Evolutionary conservation across 1,140 invertebrate species (phyloP), one percentile per base, ranked within the genome.

Genomic region (Halotydeus destructor): DNA sequence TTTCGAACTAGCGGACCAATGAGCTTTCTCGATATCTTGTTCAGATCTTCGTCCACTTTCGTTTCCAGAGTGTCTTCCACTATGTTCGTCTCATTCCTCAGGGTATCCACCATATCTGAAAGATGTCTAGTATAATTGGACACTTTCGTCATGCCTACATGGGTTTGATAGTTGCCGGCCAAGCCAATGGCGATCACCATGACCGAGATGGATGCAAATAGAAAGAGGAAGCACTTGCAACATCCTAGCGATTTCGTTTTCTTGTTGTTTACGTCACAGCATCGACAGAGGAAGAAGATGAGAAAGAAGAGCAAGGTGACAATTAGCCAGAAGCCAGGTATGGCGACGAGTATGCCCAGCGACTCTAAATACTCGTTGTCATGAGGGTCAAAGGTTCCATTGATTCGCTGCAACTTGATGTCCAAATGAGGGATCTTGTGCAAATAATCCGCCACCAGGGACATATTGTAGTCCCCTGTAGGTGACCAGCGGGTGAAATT

Each of bases 151-250:
- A 89, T 62, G 8, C 81, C 84, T 58, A 82, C 83, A 66, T 91
- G 83, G 24, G 85, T 70, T 57, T 86, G 80, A 57, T 89, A 81
- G 61, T 89, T 91, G 28, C 84, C 86, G 64, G 86, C 91, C 21
- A 91, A 70, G 36, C 84, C 82, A 41, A 78, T 68, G 38, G 61
- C 65, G 32, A 70, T 49, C 11, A 37, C 37, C 26, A 32, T 33
- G 18, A 33, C 25, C 19, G 31, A 25, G 16, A 52, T 46, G 30
- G 30, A 31, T 3, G 40, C 40, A 34, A 51, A 47, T 28, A 47
- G 24, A 38, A 36, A 45, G 28, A 48, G 37, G 37, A 32, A 45
- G 5, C 24, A 28, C 40, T 46, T 49, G n/a, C 33, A 46, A 31
- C 30, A 28, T 2, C 40, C 42, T 11, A 43, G 33, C 32, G 23